Evolutionary conservation across 1,140 invertebrate species (phyloP).

Genomic region (Bathynomus jamesi): DNA sequence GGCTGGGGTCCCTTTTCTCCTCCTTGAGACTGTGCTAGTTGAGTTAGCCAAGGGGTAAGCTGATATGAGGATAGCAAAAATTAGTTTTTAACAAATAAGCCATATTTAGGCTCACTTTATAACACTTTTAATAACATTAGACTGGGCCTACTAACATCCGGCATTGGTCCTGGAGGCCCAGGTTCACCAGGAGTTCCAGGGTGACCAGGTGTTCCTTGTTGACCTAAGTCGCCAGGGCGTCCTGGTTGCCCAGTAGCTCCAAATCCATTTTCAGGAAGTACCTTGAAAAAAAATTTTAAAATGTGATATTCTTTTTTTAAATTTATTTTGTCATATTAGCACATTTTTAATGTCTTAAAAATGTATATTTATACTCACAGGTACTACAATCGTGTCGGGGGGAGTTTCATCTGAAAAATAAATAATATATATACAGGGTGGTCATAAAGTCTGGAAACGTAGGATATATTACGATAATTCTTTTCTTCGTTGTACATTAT

Average conservation of each 20-base stretch:
- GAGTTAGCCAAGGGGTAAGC: constrained; percentile 54
- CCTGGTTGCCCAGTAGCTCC: constrained; percentile 53
- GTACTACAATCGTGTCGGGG: not conserved
- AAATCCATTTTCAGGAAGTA: constrained; percentile 39
- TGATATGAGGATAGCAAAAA: too few relatives aligned
- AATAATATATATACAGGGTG: too few relatives aligned
- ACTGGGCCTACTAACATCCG: constrained; percentile 64
- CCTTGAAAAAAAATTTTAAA: not conserved
- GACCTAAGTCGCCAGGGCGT: constrained; percentile 52
- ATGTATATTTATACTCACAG: not conserved
- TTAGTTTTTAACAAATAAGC: too few relatives aligned
- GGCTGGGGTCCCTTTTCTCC: constrained; percentile 67
- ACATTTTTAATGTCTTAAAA: not conserved
- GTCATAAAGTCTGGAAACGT: too few relatives aligned
- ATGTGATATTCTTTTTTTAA: not conserved
- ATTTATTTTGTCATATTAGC: not conserved
- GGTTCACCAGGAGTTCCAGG: constrained; percentile 49
- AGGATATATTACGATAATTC: too few relatives aligned
- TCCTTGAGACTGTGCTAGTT: constrained; percentile 55
- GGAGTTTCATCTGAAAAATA: not conserved
- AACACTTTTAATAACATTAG: too few relatives aligned
- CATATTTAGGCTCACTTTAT: too few relatives aligned
- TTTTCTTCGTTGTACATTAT: too few relatives aligned
- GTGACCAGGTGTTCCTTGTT: constrained; percentile 44
- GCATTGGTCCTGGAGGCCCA: constrained; percentile 57